Conservation (phyloP, 2,797 vertebrate genomes). For the Microhierax caerulescens region DNA sequence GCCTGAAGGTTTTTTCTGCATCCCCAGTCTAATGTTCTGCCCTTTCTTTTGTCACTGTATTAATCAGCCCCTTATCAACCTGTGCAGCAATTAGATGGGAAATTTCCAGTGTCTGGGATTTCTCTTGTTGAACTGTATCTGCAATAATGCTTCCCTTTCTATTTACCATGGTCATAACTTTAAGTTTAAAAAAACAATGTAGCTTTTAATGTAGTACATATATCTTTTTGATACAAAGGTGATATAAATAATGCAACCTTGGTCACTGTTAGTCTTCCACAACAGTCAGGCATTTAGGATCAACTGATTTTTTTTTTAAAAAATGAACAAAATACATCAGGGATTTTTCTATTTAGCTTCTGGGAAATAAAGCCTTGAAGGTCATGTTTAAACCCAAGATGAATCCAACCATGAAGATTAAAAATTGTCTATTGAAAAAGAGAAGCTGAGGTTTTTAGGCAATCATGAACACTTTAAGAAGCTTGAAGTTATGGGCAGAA, state of each 20-base stretch:
- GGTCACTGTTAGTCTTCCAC: neutral
- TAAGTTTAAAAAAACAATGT: neutral
- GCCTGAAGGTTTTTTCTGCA: neutral
- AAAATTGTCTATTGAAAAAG: neutral
- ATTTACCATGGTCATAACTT: neutral
- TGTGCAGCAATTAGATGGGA: neutral
- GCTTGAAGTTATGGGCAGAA: neutral
- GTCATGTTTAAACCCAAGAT: neutral
- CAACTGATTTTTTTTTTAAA: no score
- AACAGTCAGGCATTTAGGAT: neutral
- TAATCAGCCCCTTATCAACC: neutral
- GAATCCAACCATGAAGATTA: neutral
- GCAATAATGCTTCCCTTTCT: neutral
- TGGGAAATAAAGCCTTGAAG: neutral
- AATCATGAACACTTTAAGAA: neutral
- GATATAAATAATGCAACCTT: neutral
- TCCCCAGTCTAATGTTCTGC: neutral
- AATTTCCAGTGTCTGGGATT: neutral
- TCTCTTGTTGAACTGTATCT: neutral
- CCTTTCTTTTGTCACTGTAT: neutral
- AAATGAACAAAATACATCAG: neutral
- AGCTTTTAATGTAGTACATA: neutral
- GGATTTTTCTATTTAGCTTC: neutral
- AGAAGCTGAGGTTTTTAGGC: neutral
- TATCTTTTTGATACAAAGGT: neutral